Conservation (phyloP, 2,888 invertebrate species). For the Gortyna flavago region DNA sequence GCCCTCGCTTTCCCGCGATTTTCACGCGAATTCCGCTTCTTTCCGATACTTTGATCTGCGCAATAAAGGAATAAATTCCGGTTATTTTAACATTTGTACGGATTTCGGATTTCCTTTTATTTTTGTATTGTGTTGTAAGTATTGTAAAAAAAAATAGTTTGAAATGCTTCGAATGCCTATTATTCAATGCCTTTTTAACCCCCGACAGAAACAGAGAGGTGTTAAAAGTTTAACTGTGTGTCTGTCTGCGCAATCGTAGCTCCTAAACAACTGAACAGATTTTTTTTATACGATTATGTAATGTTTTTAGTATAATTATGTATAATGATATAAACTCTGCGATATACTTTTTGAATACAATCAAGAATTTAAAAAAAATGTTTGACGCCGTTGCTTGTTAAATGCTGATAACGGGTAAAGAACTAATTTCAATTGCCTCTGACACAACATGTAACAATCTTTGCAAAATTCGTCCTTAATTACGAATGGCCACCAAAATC, state of each 20-base stretch:
- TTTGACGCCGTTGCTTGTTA: too few relatives aligned
- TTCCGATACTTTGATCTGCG: conserved; percentile 45
- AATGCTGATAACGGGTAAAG: background rate
- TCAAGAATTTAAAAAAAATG: background rate
- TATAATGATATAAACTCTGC: too few relatives aligned
- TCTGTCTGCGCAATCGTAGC: background rate
- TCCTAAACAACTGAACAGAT: background rate
- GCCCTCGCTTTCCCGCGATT: conserved; percentile 1
- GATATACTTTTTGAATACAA: too few relatives aligned
- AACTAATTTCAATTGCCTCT: background rate
- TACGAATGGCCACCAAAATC: background rate
- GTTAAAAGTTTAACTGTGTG: background rate
- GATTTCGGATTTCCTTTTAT: conserved; percentile 10
- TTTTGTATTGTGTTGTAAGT: background rate
- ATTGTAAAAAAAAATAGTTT: background rate
- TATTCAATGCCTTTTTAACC: background rate
- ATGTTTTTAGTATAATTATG: too few relatives aligned
- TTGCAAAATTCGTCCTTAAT: background rate
- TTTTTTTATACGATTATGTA: background rate
- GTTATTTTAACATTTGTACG: conserved; percentile 33
- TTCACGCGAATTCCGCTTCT: conserved; percentile 11
- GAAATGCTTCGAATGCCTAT: background rate
- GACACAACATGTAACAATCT: background rate
- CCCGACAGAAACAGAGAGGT: background rate
- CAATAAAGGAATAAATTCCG: conserved; percentile 40